Percentiles rank a stretch among this genome's conserved stretches.
Evolutionary conservation across 2,888 invertebrate genomes (phyloP).

Genomic region (Sinopyrophorus schimmeli): DNA sequence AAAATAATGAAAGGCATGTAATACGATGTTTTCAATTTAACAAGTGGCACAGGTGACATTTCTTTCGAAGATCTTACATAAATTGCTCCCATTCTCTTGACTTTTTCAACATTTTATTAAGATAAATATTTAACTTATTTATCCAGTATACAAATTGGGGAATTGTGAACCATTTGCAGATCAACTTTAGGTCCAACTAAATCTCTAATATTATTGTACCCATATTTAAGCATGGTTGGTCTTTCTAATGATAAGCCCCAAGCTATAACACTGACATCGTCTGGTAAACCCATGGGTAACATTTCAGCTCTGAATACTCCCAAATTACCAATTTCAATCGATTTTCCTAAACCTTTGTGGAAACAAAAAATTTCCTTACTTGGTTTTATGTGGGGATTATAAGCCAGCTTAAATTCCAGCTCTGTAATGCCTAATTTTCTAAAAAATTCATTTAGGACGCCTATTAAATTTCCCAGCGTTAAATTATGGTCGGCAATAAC

Average conservation of each 20-base stretch:
- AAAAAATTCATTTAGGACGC: conserved; percentile 89
- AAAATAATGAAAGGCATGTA: too few relatives aligned
- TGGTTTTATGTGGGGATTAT: conserved; percentile 99
- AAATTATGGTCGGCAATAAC: conserved; percentile 90
- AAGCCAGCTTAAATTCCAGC: conserved; percentile 96
- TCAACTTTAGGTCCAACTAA: conserved; percentile 96
- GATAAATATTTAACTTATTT: too few relatives aligned
- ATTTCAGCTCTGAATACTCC: conserved; percentile 98
- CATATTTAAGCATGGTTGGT: conserved; percentile 99
- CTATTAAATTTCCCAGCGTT: conserved; percentile 89
- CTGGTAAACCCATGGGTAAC: conserved; percentile 96
- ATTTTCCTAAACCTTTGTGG: conserved; percentile 80
- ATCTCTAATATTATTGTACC: conserved; percentile 95
- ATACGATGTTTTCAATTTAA: too few relatives aligned
- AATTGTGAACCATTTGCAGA: conserved; percentile 91
- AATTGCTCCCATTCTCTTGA: too few relatives aligned
- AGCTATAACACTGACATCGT: conserved; percentile 91
- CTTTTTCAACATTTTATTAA: too few relatives aligned
- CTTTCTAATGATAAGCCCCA: conserved; percentile 97
- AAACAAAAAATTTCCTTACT: conserved; percentile 99
- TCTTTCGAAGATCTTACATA: too few relatives aligned
- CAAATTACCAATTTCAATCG: conserved; percentile 95
- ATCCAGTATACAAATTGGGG: conserved; percentile 91
- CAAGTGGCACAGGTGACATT: too few relatives aligned
- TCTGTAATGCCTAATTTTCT: conserved; percentile 79